Evolutionary conservation across 2,888 invertebrate genomes (phyloP).

Genomic region (Synanthedon tipuliformis): DNA sequence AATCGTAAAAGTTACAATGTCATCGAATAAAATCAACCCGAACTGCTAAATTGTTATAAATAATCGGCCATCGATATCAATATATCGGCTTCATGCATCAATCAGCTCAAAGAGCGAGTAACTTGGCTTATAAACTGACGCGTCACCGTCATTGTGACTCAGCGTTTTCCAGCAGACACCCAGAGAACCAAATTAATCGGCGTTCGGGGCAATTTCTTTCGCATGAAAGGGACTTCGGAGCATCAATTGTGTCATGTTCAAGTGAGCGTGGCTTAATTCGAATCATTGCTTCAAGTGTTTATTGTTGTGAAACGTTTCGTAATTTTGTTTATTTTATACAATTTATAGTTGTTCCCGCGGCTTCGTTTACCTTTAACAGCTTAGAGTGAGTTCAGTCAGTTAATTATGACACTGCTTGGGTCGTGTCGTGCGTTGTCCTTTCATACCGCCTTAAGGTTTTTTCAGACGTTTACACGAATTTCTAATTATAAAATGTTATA

Average conservation of each 20-base stretch:
- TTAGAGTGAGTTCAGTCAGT: too few relatives aligned
- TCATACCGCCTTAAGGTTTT: too few relatives aligned
- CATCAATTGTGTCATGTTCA: constrained; percentile 36
- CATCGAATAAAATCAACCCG: not conserved
- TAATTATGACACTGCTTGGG: too few relatives aligned
- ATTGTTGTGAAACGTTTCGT: constrained; percentile 13
- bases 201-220: constrained; percentile 20
- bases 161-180: constrained; percentile 16
- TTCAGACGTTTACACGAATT: too few relatives aligned
- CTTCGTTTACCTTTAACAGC: too few relatives aligned
- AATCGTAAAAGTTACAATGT: not conserved
- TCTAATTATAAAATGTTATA: too few relatives aligned
- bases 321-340: not conserved
- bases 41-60: constrained; percentile 4
- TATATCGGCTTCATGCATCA: constrained; percentile 42
- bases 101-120: constrained; percentile 34
- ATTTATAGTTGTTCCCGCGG: too few relatives aligned
- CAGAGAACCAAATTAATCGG: constrained; percentile 48
- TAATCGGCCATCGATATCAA: constrained; percentile 30
- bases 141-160: constrained; percentile 39
- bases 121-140: constrained; percentile 35
- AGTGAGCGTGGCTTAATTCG: constrained; percentile 36
- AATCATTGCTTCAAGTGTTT: constrained; percentile 34
- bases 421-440: too few relatives aligned
- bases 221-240: constrained; percentile 23